A percentile compares a stretch with the other conserved stretches of the same genome.
phyloP scores from a whole-genome alignment of 2,888 invertebrate species.

The Phortica magna region DNA sequence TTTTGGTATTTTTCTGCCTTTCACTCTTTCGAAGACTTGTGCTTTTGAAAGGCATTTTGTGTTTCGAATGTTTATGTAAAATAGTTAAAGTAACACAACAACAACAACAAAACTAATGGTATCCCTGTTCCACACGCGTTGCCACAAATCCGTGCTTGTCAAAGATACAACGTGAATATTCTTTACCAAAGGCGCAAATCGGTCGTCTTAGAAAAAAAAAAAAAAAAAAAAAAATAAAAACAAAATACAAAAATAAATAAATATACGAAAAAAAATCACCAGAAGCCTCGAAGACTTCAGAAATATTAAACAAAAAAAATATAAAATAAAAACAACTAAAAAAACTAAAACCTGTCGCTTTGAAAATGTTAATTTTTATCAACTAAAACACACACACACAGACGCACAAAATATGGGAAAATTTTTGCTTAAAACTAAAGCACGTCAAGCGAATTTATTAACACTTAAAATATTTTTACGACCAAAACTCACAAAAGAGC shows the following conservation, averaged over 20 bases:
- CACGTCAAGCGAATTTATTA: constrained; percentile 3
- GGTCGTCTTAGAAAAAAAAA: background rate
- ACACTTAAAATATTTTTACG: constrained; percentile 14
- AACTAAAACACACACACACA: background rate
- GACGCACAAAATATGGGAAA: background rate
- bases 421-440: background rate
- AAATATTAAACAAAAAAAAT: background rate
- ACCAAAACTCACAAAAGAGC: background rate
- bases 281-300: constrained; percentile 1
- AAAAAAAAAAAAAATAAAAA: background rate
- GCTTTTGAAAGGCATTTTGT: background rate
- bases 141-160: background rate
- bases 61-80: background rate
- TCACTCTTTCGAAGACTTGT: background rate
- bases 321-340: background rate
- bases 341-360: background rate
- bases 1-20: background rate
- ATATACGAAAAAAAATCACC: background rate
- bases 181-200: constrained; percentile 5
- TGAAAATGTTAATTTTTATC: constrained; percentile 6
- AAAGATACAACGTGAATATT: background rate
- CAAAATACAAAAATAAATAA: too few species aligned
- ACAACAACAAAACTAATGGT: background rate
- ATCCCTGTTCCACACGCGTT: background rate
- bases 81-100: background rate